Evolutionary conservation across 1,140 invertebrate genomes (phyloP).

Genomic region (Augochlora pura): DNA sequence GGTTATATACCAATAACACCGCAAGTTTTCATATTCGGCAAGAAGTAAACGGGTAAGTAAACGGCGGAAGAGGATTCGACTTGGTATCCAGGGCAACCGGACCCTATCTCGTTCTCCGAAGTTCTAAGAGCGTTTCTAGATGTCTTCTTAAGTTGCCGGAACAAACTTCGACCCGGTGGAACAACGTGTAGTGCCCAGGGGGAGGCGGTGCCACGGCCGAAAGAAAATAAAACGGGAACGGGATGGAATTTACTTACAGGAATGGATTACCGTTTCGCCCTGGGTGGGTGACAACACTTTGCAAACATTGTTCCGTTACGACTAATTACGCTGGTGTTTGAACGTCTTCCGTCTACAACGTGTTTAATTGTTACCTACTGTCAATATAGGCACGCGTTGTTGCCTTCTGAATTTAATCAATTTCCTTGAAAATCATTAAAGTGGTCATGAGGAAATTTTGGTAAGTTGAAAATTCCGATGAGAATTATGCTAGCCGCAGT

Average conservation of each 20-base stretch:
- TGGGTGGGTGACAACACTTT: slow-evolving; percentile 6
- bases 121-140: slow-evolving; percentile 67
- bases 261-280: slow-evolving; percentile 53
- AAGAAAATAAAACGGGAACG: slow-evolving; percentile 56
- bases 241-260: slow-evolving; percentile 63
- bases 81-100: slow-evolving; percentile 71
- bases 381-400: too few relatives aligned
- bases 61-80: slow-evolving; percentile 56
- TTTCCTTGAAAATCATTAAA: too few relatives aligned
- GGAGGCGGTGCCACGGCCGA: slow-evolving; percentile 36
- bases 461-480: too few relatives aligned
- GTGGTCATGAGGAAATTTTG: too few relatives aligned
- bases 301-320: slow-evolving; percentile 36
- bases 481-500: too few relatives aligned
- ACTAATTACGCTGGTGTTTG: neutral
- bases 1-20: slow-evolving; percentile 48
- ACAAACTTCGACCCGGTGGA: slow-evolving; percentile 68
- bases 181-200: slow-evolving; percentile 71
- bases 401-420: too few relatives aligned
- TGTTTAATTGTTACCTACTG: too few relatives aligned
- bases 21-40: slow-evolving; percentile 57
- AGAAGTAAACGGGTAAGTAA: slow-evolving; percentile 60
- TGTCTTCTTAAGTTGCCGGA: slow-evolving; percentile 71
- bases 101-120: slow-evolving; percentile 61
- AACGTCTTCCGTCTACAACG: neutral